phyloP scores from a whole-genome alignment of 2,888 invertebrate genomes.

The Limnephilus lunatus region DNA sequence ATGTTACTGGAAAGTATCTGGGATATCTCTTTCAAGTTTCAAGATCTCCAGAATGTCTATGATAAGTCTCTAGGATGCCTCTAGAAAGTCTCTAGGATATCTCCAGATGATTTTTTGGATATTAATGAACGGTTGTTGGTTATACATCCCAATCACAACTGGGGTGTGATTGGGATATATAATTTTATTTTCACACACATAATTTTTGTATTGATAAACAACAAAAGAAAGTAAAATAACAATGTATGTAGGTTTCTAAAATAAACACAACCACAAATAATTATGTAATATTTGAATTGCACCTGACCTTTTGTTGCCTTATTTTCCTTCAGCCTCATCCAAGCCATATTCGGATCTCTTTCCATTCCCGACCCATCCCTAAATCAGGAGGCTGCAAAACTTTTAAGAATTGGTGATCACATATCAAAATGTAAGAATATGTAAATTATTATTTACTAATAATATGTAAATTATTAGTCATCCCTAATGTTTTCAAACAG shows the following conservation, averaged over 20 bases:
- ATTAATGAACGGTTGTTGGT: neutral
- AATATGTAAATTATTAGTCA: no score
- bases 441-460: no score
- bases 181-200: neutral
- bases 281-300: neutral
- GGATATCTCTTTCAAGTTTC: no score
- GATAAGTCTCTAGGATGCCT: neutral
- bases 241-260: neutral
- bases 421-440: conserved; percentile 82
- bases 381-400: conserved; percentile 82
- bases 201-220: neutral
- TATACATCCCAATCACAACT: no score
- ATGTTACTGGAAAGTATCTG: neutral
- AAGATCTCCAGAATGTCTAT: neutral
- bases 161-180: neutral
- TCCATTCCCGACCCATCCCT: conserved; percentile 83
- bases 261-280: neutral
- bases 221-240: neutral
- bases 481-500: no score
- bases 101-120: neutral
- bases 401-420: conserved; percentile 82
- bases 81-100: neutral
- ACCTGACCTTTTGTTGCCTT: neutral
- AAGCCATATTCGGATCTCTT: conserved; percentile 85
- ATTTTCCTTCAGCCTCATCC: conserved; percentile 79